Conservation (phyloP, 30 jellyfish, hydroid and myxozoan species). For the Turritopsis dohrnii region DNA sequence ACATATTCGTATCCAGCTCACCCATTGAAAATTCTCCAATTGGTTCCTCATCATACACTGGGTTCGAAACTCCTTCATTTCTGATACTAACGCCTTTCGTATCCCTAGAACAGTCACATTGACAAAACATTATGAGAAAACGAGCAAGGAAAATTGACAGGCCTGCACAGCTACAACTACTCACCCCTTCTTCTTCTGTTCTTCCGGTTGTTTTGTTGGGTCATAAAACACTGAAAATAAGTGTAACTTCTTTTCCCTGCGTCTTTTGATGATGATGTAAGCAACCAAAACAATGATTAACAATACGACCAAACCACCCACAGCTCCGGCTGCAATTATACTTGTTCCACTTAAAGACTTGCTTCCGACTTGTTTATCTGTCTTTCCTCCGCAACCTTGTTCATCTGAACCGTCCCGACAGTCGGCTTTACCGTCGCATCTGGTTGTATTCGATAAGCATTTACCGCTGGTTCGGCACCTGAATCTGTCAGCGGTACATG, state of each 20-base stretch:
- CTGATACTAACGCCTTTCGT: conserved; percentile 51
- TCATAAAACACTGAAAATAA: conserved; percentile 94
- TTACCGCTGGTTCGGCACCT: conserved; percentile 47
- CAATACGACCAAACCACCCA: conserved; percentile 79
- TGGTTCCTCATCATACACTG: conserved; percentile 92
- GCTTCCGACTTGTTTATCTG: conserved; percentile 24
- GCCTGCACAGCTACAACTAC: conserved; percentile 6
- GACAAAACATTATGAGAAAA: too few relatives aligned
- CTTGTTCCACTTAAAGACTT: conserved; percentile 52
- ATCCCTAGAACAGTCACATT: conserved; percentile 11
- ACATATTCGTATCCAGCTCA: conserved; percentile 70
- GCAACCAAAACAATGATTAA: conserved; percentile 66
- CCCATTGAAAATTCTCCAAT: conserved; percentile 62
- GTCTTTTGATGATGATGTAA: conserved; percentile 68
- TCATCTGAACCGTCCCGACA: conserved; percentile 94
- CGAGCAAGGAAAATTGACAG: too few relatives aligned
- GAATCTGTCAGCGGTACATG: conserved; percentile 64
- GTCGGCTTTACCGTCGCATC: conserved; percentile 64
- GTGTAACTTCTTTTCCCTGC: conserved; percentile 94
- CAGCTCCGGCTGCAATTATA: conserved; percentile 84
- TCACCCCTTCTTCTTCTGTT: conserved; percentile 21
- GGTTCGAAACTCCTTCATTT: conserved; percentile 85
- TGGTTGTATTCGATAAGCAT: conserved; percentile 45
- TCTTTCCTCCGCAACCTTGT: conserved; percentile 42
- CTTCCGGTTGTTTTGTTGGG: conserved; percentile 93